Base-by-base conservation (phyloP, 2,888 invertebrate species). In the Platycheirus albimanus region DNA sequence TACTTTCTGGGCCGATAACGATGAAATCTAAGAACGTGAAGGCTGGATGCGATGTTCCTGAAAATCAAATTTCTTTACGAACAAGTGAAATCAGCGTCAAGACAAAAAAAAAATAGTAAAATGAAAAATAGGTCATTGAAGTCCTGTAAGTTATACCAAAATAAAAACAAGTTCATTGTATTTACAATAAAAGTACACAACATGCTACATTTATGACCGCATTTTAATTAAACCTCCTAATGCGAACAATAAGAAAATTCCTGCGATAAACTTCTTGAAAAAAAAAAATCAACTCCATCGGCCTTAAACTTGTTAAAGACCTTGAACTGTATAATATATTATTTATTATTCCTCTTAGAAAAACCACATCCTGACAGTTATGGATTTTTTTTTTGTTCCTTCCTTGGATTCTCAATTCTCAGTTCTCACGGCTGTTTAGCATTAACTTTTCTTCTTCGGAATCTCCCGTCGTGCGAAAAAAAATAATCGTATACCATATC, bases 361-460 rank as follows among this genome's bases (percentile, higher is more conserved):
- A 15, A 43, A 28, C 61, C 61, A 61, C 61, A 61, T 61, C 43
- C 30, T 45, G 61, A 38, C 61, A 45, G 19, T 45, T 45, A 30
- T 30, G 30, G 28, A 8, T 41, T 13, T 45, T 61, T 61, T 28
- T 45, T 45, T n/a, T 7, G 11, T 41, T 3, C 8, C 3, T 13
- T 6, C 38, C 17, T 20, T n/a, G n/a, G n/a, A n/a, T n/a, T n/a
- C n/a, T n/a, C n/a, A n/a, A n/a, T n/a, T n/a, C n/a, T n/a, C n/a
- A 2, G 10, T 28, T 58, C 61, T 61, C 61, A 61, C 19, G 61
- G 43, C 28, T 45, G 58, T 61, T 61, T 19, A 61, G 61, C 45
- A 45, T 61, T 61, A 45, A 61, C 43, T 43, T 61, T 45, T 61
- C n/a, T n/a, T 61, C 30, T n/a, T 61, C 61, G 43, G 43, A 61